Base-by-base conservation (phyloP, 2,113 vertebrate genomes). In the Catharus fuscescens region DNA sequence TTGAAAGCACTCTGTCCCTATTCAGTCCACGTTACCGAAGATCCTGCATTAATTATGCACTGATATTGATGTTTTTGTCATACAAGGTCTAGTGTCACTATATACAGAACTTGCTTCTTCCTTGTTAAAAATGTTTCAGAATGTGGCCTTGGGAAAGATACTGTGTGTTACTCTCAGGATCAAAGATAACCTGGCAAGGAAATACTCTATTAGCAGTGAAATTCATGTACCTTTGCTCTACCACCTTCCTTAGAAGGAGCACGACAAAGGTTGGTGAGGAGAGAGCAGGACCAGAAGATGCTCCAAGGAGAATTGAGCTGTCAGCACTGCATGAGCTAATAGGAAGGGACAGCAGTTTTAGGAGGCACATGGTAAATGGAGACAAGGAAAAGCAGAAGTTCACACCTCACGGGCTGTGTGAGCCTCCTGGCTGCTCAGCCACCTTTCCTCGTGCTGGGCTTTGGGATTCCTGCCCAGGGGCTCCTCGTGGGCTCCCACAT, bases 1-100 rank as follows among this genome's bases (percentile, higher is more conserved):
- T 96, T 97, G 94, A 96, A 97, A 97, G 97, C 94, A 95, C 95
- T 96, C 92, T 85, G 91, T 97, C 95, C 96, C 93, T 97, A 94
- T 97, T 97, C 97, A 96, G 96, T 80, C 96, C 96, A 93, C 91
- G 90, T 96, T 94, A 89, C 81, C 3, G 38, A 95, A 96, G 97
- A 95, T 97, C 84, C 80, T 94, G 85, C 97, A 98, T 98, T 98
- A 98, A 98, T 98, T 98, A 98, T 98, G 97, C 96, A 96, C 96
- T 54, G 86, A 96, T 98, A 98, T 98, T 91, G 97, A 98, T 94
- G 95, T 92, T 97, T 97, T 97, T 95, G 96, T 97, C 97, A 97
- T 97, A 97, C 96, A 97, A 97, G 97, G 96, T 97, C 97, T 97
- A 96, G 96, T 98, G 98, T 96, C 96, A 96, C 96, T 96, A 89